Base-by-base conservation (phyloP, 1,140 invertebrate species). In the Adoxophyes honmai region DNA sequence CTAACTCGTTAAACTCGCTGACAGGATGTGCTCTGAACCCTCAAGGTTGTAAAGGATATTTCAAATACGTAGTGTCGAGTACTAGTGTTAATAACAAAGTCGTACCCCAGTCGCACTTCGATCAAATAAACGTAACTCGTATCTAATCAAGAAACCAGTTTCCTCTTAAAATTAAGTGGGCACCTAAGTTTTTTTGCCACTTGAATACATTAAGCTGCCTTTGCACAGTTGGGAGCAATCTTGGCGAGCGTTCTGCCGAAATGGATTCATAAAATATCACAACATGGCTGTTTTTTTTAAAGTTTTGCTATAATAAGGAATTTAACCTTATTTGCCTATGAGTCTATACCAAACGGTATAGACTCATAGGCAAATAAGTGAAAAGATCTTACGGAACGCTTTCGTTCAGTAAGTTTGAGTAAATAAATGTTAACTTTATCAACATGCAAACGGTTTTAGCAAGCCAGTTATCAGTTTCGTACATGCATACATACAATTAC, bases 1-100 rank as follows among this genome's bases (percentile, higher is more conserved):
- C 76, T 52, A 76, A 76, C 72, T 84, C 79, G 77, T 85, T 78
- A 83, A 79, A 76, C 69, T 64, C 61, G 38, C 68, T 73, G 72
- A 66, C 81, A 78, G 82, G 79, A 82, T 84, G 76, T 80, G 75
- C 76, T 81, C 63, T 83, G 79, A 87, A 84, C 76, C 73, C 68
- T 81, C 82, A 85, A 86, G 81, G 84, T 84, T 73, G 60, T 66
- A 57, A 71, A 68, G 64, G 66, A 72, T 72, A 76, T 77, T 82
- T 71, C 56, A 61, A 75, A 72, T 67, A 11, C 21, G 42, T 21
- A 33, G 21, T 48, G 10, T 48, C 18, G 42, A 48, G 16, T 48
- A 48, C 28, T 48, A 48, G 42, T 48, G 42, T 48, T 48, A 48
- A 21, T 48, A 48, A 48, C 18, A 18, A 4, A 28, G 42, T 11